Evolutionary conservation across 2,888 invertebrate species (phyloP).

Genomic region (Rhagium mordax): DNA sequence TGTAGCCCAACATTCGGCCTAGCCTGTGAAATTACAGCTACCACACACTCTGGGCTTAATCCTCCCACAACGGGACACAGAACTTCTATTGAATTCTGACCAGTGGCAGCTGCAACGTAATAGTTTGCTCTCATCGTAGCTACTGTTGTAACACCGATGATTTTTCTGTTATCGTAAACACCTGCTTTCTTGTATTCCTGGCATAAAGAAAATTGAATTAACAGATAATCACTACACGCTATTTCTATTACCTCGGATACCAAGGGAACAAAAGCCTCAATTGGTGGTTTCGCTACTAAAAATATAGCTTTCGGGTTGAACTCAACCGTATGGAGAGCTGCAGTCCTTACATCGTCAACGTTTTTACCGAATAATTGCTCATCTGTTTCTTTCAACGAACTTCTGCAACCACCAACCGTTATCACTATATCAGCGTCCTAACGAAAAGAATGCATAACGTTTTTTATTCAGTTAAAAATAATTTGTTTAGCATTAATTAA

Average conservation of each 20-base stretch:
- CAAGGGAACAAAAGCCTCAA: slow-evolving; percentile 66
- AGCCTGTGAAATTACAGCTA: slow-evolving; percentile 65
- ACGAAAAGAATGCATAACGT: too few relatives aligned
- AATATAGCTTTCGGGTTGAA: slow-evolving; percentile 65
- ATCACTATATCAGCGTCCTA: slow-evolving; percentile 64
- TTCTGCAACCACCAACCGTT: slow-evolving; percentile 63
- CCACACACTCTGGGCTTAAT: slow-evolving; percentile 57
- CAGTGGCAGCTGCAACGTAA: slow-evolving; percentile 56
- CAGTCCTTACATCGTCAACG: slow-evolving; percentile 61
- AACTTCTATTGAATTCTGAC: slow-evolving; percentile 56
- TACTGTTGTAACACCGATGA: slow-evolving; percentile 63
- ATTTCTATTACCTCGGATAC: slow-evolving; percentile 64
- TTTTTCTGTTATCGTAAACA: slow-evolving; percentile 61
- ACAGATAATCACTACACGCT: too few relatives aligned
- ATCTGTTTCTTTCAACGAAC: slow-evolving; percentile 53
- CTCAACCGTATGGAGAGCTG: slow-evolving; percentile 63
- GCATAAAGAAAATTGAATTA: slow-evolving; percentile 27
- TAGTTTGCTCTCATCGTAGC: slow-evolving; percentile 61
- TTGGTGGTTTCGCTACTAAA: slow-evolving; percentile 65
- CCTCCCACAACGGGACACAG: slow-evolving; percentile 66
- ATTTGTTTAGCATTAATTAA: too few relatives aligned
- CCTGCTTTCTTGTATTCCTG: slow-evolving; percentile 66
- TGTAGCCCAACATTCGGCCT: slow-evolving; percentile 48
- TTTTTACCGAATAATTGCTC: slow-evolving; percentile 63
- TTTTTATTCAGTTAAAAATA: too few relatives aligned